These are phyloP conservation scores for Anguilla anguilla DNA, from an alignment of 2,797 vertebrate genomes.

Conservation along the genomic window DNA sequence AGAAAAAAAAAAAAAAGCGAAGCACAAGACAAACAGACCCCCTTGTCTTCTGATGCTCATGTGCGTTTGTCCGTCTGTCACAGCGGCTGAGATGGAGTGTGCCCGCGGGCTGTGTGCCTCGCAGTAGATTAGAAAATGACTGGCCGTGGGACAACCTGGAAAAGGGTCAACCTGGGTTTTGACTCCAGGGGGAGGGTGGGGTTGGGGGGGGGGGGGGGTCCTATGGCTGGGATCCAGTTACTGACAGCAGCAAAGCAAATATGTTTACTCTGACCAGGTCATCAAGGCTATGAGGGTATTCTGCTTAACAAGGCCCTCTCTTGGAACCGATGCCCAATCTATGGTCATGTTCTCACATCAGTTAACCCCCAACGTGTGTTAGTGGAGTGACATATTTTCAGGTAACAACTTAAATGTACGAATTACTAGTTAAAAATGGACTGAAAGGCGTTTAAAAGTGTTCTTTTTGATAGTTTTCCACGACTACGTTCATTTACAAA, in stretches of 20 bases:
- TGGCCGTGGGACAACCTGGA: background rate
- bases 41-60: constrained; percentile 52
- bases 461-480: constrained; percentile 45
- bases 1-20: constrained; percentile 56
- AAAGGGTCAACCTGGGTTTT: constrained; percentile 10
- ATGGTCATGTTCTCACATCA: background rate
- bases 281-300: background rate
- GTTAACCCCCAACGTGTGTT: background rate
- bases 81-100: constrained; percentile 56
- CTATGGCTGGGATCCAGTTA: constrained; percentile 50
- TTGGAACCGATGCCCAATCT: background rate
- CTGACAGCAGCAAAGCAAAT: constrained; percentile 39
- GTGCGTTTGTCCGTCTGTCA: constrained; percentile 71
- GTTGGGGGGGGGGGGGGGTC: constrained; percentile 32
- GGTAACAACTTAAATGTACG: constrained; percentile 41
- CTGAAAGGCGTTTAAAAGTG: constrained; percentile 51
- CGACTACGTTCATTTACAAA: constrained; percentile 68
- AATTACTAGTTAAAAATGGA: constrained; percentile 60
- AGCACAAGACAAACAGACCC: constrained; percentile 61
- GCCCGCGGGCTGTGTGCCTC: constrained; percentile 47
- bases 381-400: constrained; percentile 59
- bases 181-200: constrained; percentile 40
- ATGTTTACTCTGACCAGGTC: constrained; percentile 43
- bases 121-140: constrained; percentile 7
- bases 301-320: background rate